phyloP scores from a whole-genome alignment of 2,797 vertebrate species.

The Tarsius wallacei region DNA sequence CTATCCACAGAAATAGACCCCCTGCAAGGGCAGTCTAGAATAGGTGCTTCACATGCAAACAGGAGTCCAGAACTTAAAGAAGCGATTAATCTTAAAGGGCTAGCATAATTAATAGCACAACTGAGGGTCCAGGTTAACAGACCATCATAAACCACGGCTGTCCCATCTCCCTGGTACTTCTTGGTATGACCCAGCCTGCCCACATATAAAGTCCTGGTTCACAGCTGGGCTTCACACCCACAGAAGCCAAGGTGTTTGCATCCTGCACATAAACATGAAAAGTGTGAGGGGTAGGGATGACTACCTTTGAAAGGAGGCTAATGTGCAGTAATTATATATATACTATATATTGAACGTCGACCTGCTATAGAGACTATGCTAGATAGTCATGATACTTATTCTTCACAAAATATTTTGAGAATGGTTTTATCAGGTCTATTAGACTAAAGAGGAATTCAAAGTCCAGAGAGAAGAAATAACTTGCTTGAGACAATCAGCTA shows the following conservation, averaged over 20 bases:
- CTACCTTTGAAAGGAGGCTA: constrained; percentile 26
- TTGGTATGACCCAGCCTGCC: not conserved
- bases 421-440: constrained; percentile 14
- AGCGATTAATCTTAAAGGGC: not conserved
- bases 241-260: not conserved
- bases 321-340: not conserved
- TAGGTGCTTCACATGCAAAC: not conserved
- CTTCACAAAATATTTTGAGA: not conserved
- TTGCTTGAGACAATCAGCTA: not conserved
- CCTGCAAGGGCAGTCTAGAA: not conserved
- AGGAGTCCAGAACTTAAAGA: not conserved
- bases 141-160: not conserved
- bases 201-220: not conserved
- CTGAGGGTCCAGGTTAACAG: not conserved
- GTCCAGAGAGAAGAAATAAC: constrained; percentile 38
- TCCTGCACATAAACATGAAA: not conserved
- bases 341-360: not conserved
- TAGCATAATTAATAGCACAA: not conserved
- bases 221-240: constrained; percentile 14
- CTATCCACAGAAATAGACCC: not conserved
- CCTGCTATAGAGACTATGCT: not conserved
- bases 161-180: not conserved
- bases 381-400: not conserved
- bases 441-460: constrained; percentile 49
- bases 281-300: not conserved